Evolutionary conservation across 2,888 invertebrate genomes (phyloP).

Genomic region (Xestobium rufovillosum): DNA sequence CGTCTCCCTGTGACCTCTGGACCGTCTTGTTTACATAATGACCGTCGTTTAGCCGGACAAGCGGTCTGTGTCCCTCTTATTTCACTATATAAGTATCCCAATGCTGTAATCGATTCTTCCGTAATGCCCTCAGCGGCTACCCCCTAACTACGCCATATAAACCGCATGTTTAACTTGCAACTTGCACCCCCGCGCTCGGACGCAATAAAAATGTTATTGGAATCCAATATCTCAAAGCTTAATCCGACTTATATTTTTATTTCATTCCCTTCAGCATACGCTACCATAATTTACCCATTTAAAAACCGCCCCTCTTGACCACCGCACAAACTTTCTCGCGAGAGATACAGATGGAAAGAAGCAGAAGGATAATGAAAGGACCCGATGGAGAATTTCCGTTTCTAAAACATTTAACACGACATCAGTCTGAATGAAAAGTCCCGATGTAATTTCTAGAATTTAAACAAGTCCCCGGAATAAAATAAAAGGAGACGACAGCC

Average conservation of each 20-base stretch:
- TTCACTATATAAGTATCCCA: slow-evolving; percentile 38
- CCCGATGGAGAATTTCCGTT: too few relatives aligned
- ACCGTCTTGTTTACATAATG: slow-evolving; percentile 43
- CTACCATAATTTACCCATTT: too few relatives aligned
- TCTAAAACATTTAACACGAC: slow-evolving; percentile 38
- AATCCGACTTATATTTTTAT: too few relatives aligned
- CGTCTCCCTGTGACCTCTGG: slow-evolving; percentile 21
- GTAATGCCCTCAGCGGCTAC: slow-evolving; percentile 34
- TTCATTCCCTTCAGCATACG: too few relatives aligned
- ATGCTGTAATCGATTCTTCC: slow-evolving; percentile 38
- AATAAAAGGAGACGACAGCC: slow-evolving; percentile 33
- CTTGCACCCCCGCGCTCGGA: slow-evolving; percentile 1
- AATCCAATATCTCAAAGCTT: too few relatives aligned
- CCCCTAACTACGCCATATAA: slow-evolving; percentile 11
- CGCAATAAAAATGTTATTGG: not conserved
- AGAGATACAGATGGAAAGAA: too few relatives aligned
- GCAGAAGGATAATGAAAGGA: not conserved
- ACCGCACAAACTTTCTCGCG: too few relatives aligned
- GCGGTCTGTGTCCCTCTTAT: slow-evolving; percentile 37
- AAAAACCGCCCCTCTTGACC: too few relatives aligned
- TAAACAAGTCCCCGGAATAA: slow-evolving; percentile 28
- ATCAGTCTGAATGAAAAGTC: slow-evolving; percentile 30
- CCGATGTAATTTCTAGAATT: slow-evolving; percentile 35
- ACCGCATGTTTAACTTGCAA: not conserved
- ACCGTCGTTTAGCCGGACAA: slow-evolving; percentile 39